These are phyloP conservation scores for Passer domesticus DNA, from an alignment of 2,113 vertebrate species.

Conservation along the genomic window DNA sequence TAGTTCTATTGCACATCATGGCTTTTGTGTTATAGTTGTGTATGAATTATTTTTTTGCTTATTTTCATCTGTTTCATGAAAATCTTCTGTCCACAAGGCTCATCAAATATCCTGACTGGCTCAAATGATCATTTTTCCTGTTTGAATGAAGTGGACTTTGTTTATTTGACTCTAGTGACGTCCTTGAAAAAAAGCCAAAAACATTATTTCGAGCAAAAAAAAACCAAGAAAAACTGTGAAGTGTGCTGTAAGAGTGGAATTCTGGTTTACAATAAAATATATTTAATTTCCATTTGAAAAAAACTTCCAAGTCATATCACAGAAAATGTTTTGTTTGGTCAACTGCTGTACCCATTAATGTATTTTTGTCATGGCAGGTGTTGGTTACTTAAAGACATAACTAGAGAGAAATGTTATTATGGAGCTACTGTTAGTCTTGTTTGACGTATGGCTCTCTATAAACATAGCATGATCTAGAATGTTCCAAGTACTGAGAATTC, in stretches of 20 bases:
- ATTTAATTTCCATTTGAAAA: background rate
- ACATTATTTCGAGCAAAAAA: fast-evolving
- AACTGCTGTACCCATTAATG: background rate
- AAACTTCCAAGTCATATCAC: background rate
- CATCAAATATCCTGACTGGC: background rate
- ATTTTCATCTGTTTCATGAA: background rate
- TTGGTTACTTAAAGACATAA: background rate
- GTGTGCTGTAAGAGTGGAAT: background rate
- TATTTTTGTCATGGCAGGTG: background rate
- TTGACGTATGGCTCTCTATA: background rate
- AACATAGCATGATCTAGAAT: background rate
- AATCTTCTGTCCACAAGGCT: background rate
- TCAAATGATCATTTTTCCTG: background rate
- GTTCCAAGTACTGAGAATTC: background rate
- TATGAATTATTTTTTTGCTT: background rate
- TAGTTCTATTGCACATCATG: background rate
- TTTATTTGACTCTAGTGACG: background rate
- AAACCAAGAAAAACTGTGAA: background rate
- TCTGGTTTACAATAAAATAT: background rate
- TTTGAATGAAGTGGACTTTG: background rate
- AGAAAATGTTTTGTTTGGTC: background rate
- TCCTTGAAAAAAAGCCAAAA: background rate
- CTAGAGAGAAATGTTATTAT: background rate
- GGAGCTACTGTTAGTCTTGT: background rate
- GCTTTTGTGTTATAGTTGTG: background rate